Conservation (phyloP, 2,113 vertebrate genomes). For the Rhinopomastus cyanomelas region DNA sequence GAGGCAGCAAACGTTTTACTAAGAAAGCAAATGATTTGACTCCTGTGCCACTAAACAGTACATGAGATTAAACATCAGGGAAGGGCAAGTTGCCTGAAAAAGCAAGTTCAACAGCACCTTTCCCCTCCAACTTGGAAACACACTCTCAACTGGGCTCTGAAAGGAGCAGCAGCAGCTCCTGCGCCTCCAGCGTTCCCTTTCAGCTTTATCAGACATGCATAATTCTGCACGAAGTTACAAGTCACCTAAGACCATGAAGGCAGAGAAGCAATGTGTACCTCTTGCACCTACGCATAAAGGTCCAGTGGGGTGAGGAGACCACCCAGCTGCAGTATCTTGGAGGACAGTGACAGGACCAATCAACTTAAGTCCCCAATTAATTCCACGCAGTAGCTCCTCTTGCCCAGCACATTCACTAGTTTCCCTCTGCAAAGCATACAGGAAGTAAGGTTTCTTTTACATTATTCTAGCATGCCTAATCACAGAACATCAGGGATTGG, state of each 20-base stretch:
- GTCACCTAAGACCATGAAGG: not conserved
- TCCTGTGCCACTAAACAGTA: not conserved
- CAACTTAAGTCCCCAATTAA: not conserved
- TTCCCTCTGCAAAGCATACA: not conserved
- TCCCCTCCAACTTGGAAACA: not conserved
- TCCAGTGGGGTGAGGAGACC: not conserved
- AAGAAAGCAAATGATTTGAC: not conserved
- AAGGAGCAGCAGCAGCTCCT: not conserved
- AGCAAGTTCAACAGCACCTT: not conserved
- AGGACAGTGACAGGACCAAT: not conserved
- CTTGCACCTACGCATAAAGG: not conserved
- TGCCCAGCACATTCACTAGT: not conserved
- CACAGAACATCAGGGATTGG: too few species aligned
- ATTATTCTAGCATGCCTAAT: not conserved
- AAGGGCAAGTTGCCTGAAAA: not conserved
- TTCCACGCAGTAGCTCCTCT: not conserved
- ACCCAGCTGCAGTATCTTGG: not conserved
- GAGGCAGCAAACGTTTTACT: not conserved
- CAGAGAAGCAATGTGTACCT: not conserved
- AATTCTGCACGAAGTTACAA: not conserved
- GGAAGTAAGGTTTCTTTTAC: not conserved
- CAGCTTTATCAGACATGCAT: not conserved
- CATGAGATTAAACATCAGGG: not conserved
- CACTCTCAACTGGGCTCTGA: not conserved
- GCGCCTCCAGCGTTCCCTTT: not conserved